Evolutionary conservation across 1,140 invertebrate genomes (phyloP), one percentile per base, ranked within the genome.

Genomic region (Drosophila melanica): DNA sequence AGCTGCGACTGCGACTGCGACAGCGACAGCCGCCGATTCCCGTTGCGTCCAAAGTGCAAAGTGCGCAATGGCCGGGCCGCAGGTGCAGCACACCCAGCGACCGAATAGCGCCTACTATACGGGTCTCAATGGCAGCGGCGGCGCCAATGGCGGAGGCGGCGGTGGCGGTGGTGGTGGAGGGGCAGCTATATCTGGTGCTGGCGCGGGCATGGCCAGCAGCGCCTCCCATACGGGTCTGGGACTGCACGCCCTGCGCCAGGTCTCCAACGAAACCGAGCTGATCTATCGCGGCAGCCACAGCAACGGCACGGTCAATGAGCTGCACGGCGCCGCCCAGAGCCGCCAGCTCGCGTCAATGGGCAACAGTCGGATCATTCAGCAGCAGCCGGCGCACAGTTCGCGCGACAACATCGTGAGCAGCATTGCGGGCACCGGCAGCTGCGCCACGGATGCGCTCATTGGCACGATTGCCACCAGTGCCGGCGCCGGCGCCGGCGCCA

Each of bases 21-120:
- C 42, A 48, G 27, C 39, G n/a, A 35, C 4, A 39, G 14, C 12
- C 35, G 39, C 39, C 48, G 23, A 71, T 27, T 33, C 39, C 39
- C 9, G 8, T 20, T 45, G 16, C 16, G 30, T 45, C 9, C 20
- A 1, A 20, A 41, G 37, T 30, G 20, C 33, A 30, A n/a, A 39
- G 14, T 7, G 37, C 37, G 60, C 57, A 23, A 91, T 91, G 90
- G 90, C 90, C 37, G 90, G 90, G 45, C 90, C 90, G 53, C 90
- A 91, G 71, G 79, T 91, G 39, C 90, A 91, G 75, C 89, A 89
- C 45, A 79, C 63, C 18, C 89, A 90, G 58, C 86, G 90, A 44
- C 90, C 90, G 9, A 79, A 79, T 33, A 91, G 90, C 70, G 90
- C 90, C 69, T 91, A 91, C 53, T 91, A 91, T 47, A 89, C 87